Base-by-base conservation (phyloP, 2,888 invertebrate genomes). In the Conus canariensis region DNA sequence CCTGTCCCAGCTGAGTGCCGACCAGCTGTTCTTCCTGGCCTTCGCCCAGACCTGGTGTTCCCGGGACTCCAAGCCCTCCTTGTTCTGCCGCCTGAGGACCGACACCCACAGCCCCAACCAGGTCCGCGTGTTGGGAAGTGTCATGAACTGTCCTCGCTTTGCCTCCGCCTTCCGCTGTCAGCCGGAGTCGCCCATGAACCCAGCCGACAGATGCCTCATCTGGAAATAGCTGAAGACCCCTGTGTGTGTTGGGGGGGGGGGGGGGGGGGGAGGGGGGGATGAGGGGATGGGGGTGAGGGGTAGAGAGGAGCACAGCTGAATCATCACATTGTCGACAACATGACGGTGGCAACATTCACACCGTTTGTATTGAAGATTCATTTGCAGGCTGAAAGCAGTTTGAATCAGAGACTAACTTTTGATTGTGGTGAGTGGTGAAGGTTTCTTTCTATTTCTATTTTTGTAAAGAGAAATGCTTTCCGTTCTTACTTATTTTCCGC, bases 11-110 rank as follows among this genome's bases (percentile, higher is more conserved):
- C 22, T 70, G 22, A 70, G 16, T 4, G 82, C 77, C 8, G 60
- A 59, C 60, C 88, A 88, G 88, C 80, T 83, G 25, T 88, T 88
- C 64, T 88, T 88, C 82, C 64, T 88, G 80, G 25, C 88, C 64
- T 88, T 64, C 82, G 88, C 88, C 10, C 88, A 88, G 80, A 59
- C 19, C 60, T 88, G 80, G 80, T 88, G 88, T 22, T 30, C 58
- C 60, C 60, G 1, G 60, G 60, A 64, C 16, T 22, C 19, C 19
- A 59, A 22, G 1, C 45, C 85, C 58, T n/a, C n/a, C n/a, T 14
- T 64, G 10, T 85, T 59, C 85, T 85, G 85, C 59, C 8, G 59
- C 10, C 58, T 58, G 22, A 7, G 74, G 0, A n/a, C 30, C 14
- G 88, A 88, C 45, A 14, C 6, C 3, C 88, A 88, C 82, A 82